Evolutionary conservation across 1,140 invertebrate genomes (phyloP).

Genomic region (Goniozus legneri): DNA sequence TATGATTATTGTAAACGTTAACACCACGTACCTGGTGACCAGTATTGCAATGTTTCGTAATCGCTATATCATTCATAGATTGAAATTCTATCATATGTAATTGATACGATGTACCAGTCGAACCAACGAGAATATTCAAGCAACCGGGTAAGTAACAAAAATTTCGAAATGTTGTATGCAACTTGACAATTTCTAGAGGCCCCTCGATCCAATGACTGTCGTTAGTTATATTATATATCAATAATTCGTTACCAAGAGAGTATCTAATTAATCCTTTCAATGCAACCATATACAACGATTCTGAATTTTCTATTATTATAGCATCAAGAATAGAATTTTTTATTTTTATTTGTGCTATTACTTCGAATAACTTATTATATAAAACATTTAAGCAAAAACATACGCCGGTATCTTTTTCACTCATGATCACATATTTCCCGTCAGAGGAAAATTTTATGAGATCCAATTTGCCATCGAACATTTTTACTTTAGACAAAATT

Average conservation of each 20-base stretch:
- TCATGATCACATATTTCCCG: conserved; percentile 32
- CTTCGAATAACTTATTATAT: conserved; percentile 13
- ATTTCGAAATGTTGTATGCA: too few species aligned
- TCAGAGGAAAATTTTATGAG: conserved; percentile 40
- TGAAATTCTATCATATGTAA: conserved; percentile 25
- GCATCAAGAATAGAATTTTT: conserved; percentile 23
- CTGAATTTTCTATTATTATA: conserved; percentile 1
- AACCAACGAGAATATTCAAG: conserved; percentile 20
- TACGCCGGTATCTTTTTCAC: conserved; percentile 25
- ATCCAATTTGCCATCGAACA: conserved; percentile 33
- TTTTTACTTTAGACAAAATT: conserved; percentile 18
- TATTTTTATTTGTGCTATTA: conserved; percentile 18
- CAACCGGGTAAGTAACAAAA: conserved; percentile 22
- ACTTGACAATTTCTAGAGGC: too few species aligned
- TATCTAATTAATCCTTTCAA: too few species aligned
- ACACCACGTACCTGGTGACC: conserved; percentile 32
- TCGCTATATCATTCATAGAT: conserved; percentile 13
- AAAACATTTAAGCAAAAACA: conserved; percentile 35
- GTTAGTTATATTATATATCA: too few species aligned
- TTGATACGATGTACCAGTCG: conserved; percentile 31
- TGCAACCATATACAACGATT: too few species aligned
- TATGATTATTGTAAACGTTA: conserved; percentile 24
- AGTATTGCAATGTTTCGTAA: conserved; percentile 9
- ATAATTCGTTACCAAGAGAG: too few species aligned
- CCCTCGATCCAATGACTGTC: too few species aligned